Evolutionary conservation across 2,888 invertebrate genomes (phyloP).

Genomic region (Drosophila testacea): DNA sequence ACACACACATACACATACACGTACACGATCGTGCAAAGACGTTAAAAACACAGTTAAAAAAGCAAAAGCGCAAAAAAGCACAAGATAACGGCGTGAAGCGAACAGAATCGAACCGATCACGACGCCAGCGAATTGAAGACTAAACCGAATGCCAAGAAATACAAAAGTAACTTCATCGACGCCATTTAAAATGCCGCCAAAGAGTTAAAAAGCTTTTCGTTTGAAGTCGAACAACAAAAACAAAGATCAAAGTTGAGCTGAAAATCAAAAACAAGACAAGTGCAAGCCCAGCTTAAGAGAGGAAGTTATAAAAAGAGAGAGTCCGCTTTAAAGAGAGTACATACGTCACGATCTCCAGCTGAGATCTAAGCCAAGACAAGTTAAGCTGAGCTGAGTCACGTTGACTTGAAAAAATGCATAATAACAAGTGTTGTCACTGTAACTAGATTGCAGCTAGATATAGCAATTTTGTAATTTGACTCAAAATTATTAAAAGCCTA

Average conservation of each 20-base stretch:
- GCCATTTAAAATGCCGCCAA: slow-evolving; percentile 54
- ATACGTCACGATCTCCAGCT: slow-evolving; percentile 41
- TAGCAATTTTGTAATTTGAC: no score
- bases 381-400: slow-evolving; percentile 64
- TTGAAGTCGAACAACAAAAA: slow-evolving; percentile 36
- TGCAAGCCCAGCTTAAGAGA: slow-evolving; percentile 30
- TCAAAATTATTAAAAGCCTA: no score
- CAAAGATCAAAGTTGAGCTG: slow-evolving; percentile 45
- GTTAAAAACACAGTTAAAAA: slow-evolving; percentile 38
- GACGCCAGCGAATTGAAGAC: slow-evolving; percentile 69
- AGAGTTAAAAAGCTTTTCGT: slow-evolving; percentile 52
- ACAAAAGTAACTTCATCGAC: slow-evolving; percentile 44
- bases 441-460: no score
- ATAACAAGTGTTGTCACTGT: neutral
- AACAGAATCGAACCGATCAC: slow-evolving; percentile 65
- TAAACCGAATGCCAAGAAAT: slow-evolving; percentile 42
- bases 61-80: slow-evolving; percentile 16
- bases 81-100: neutral
- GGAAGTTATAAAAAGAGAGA: neutral
- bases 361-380: slow-evolving; percentile 3
- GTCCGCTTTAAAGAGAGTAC: slow-evolving; percentile 1
- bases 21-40: slow-evolving; percentile 47
- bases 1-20: slow-evolving; percentile 30
- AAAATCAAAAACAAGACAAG: slow-evolving; percentile 37
- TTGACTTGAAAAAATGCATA: slow-evolving; percentile 15